Evolutionary conservation across 2,797 vertebrate genomes (phyloP), one percentile per base, ranked within the genome.

Genomic region (Chaunax sp.): DNA sequence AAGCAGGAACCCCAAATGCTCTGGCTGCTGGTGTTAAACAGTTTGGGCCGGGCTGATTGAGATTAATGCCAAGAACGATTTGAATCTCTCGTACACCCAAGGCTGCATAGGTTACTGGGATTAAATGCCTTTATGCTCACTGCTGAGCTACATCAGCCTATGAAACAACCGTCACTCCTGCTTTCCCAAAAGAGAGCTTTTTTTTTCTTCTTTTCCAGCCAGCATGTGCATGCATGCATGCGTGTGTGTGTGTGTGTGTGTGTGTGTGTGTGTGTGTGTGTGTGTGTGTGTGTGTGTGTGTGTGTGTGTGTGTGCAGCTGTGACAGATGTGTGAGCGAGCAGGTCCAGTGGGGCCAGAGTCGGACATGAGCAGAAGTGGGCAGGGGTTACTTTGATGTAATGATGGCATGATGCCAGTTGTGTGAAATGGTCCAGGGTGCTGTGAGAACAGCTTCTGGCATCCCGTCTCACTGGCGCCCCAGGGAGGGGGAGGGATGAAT

Each of bases 381-480:
- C 62, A 54, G 58, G 73, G 75, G 80, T 87, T 84, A 78, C 86
- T 84, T 76, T 84, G 76, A 80, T 82, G 77, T 74, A 74, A 82
- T 47, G 61, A 87, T 83, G 90, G 88, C 83, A 19, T 28, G 46
- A 76, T 63, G 89, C 88, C 89, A 90, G 83, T 80, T 72, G 81
- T 79, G 86, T 78, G 86, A 87, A 89, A 87, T 22, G 70, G 74
- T 82, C 56, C 77, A 35, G 75, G 72, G 66, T 75, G 73, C 78
- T 80, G 84, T 77, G 74, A 84, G 84, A 89, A 88, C 87, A 89
- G 88, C 87, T 90, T 89, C 82, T 58, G 86, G 85, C 75, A 5
- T 81, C 86, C 86, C 61, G 71, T 90, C 82, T 90, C 81, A 75
- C 72, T 44, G 74, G 72, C 84, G 85, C 85, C 80, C 58, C 23